Percentiles rank a stretch among this genome's conserved stretches.
phyloP scores from a whole-genome alignment of 2,888 invertebrate genomes.

The Drosophila incognita region DNA sequence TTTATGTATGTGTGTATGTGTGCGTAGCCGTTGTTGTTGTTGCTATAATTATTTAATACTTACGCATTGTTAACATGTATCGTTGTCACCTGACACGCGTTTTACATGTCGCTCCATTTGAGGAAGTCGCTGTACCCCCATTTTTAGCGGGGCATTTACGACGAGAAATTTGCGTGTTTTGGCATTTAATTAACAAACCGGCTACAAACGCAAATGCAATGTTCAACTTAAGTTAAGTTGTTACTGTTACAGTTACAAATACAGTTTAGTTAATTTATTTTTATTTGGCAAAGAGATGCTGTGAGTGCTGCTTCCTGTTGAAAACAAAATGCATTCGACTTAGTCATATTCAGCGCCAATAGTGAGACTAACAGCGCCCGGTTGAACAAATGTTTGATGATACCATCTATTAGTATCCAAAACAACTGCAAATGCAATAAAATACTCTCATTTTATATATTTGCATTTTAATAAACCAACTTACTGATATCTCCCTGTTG shows the following conservation, averaged over 20 bases:
- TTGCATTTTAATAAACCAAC: conserved; percentile 7
- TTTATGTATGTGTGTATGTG: neutral
- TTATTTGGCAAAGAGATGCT: conserved; percentile 30
- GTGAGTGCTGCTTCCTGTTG: conserved; percentile 55
- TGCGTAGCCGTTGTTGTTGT: conserved; percentile 31
- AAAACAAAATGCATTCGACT: conserved; percentile 3
- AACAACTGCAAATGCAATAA: conserved; percentile 89
- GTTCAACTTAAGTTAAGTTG: conserved; percentile 66
- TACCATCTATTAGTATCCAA: conserved; percentile 98
- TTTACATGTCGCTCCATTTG: conserved; percentile 72
- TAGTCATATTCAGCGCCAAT: conserved; percentile 98
- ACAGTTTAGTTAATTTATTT: conserved; percentile 27
- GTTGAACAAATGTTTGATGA: conserved; percentile 94
- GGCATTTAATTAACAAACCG: conserved; percentile 66
- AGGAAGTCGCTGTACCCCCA: conserved; percentile 60
- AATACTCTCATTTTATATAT: neutral
- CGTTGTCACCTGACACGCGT: conserved; percentile 71
- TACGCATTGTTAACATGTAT: conserved; percentile 75
- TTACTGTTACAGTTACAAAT: conserved; percentile 51
- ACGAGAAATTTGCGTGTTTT: conserved; percentile 70
- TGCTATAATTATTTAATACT: conserved; percentile 74
- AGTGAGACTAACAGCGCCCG: conserved; percentile 96
- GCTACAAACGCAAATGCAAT: conserved; percentile 56
- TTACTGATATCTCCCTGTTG: conserved; percentile 96
- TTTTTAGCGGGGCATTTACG: conserved; percentile 49